These are phyloP conservation scores for Agrochola lota DNA, from an alignment of 2,888 invertebrate genomes.

Conservation along the genomic window DNA sequence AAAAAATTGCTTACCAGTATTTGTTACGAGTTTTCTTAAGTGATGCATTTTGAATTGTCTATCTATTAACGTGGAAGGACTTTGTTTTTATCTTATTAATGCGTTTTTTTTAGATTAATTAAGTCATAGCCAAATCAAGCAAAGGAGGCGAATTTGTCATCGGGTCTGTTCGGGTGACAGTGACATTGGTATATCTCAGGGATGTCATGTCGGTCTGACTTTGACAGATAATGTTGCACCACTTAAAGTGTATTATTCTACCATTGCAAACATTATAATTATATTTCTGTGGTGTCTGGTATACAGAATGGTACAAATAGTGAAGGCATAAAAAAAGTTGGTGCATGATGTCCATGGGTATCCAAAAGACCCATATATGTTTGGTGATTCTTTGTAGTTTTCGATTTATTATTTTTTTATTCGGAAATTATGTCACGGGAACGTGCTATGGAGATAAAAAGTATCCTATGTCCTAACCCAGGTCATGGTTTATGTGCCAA, in stretches of 20 bases:
- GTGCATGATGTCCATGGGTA: no score
- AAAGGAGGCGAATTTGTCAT: constrained; percentile 34
- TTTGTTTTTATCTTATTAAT: neutral
- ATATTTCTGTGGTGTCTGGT: no score
- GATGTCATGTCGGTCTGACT: neutral
- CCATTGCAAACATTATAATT: neutral
- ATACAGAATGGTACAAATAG: no score
- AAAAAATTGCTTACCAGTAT: constrained; percentile 62
- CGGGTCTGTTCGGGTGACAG: neutral
- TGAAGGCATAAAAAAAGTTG: no score
- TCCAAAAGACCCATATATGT: no score
- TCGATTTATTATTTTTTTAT: no score
- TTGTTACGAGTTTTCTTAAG: constrained; percentile 61
- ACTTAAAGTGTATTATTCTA: neutral
- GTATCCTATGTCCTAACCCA: no score
- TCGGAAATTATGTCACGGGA: no score
- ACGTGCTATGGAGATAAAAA: no score
- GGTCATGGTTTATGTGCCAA: no score
- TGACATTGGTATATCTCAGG: neutral
- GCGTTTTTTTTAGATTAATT: constrained; percentile 13
- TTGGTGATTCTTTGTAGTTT: no score
- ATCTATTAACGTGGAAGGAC: constrained; percentile 2
- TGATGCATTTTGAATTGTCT: constrained; percentile 63
- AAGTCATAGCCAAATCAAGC: constrained; percentile 38
- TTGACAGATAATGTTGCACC: constrained; percentile 9